phyloP scores from a whole-genome alignment of 2,113 vertebrate genomes.

The Pluvialis apricaria region DNA sequence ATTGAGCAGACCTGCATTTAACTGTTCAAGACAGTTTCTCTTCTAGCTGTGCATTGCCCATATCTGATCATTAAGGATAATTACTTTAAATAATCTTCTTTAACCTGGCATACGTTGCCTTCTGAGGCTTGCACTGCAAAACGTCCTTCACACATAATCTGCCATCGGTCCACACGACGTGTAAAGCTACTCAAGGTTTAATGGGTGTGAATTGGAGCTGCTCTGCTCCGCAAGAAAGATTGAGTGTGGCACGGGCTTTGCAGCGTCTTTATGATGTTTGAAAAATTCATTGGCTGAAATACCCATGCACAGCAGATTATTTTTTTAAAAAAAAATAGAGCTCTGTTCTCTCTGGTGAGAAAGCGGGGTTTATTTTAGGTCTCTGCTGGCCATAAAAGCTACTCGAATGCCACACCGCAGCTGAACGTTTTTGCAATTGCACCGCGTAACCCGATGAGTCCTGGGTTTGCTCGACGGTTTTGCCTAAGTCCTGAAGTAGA shows the following conservation, averaged over 20 bases:
- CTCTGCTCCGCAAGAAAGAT: neutral
- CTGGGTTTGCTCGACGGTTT: neutral
- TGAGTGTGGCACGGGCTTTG: neutral
- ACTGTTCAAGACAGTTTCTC: neutral
- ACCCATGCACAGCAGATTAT: neutral
- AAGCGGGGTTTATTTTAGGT: neutral
- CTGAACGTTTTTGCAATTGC: neutral
- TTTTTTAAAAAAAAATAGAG: neutral
- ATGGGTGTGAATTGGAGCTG: neutral
- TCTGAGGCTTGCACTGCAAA: neutral
- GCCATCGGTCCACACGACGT: neutral
- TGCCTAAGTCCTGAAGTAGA: neutral
- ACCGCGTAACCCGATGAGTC: neutral
- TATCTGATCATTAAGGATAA: neutral
- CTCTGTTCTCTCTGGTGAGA: neutral
- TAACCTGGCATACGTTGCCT: neutral
- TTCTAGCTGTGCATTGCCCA: neutral
- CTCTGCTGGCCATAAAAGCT: neutral
- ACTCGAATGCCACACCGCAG: neutral
- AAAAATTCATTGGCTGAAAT: neutral
- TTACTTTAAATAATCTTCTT: neutral
- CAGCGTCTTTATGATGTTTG: neutral
- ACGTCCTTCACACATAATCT: neutral
- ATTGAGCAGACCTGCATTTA: accelerated
- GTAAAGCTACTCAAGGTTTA: neutral